A percentile compares a stretch with the other conserved stretches of the same genome.
phyloP scores from a whole-genome alignment of 2,113 vertebrate species.

The Zosterops lateralis region DNA sequence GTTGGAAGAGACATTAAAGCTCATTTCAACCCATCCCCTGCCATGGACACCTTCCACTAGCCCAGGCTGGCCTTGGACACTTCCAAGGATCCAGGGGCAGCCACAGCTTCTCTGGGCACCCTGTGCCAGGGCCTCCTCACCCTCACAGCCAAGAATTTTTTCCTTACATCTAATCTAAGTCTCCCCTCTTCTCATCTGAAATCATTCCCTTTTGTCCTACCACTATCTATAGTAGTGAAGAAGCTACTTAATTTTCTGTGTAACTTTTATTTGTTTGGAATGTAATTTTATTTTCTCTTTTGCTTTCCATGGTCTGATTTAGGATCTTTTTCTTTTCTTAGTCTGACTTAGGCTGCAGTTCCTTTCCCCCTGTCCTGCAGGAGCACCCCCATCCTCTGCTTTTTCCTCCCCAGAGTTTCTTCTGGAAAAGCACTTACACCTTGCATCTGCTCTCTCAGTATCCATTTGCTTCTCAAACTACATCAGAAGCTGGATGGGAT shows the following conservation, averaged over 20 bases:
- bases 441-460: background rate
- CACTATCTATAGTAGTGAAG: too few relatives aligned
- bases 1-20: background rate
- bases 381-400: background rate
- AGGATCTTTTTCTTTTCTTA: background rate
- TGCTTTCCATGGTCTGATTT: background rate
- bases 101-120: background rate
- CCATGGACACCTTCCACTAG: background rate
- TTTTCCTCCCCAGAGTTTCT: background rate
- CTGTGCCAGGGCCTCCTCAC: background rate
- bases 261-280: background rate
- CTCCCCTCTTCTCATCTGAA: background rate
- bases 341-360: background rate
- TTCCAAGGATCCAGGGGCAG: background rate
- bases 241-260: background rate
- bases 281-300: background rate
- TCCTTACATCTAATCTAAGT: background rate
- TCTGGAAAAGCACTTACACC: background rate
- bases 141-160: rapidly evolving
- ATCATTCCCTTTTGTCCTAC: background rate
- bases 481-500: background rate
- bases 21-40: background rate
- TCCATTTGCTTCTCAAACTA: background rate
- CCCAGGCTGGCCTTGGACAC: background rate
- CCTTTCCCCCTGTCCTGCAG: background rate